Base-by-base conservation (phyloP, 2,888 invertebrate species). In the Theodoxus fluviatilis region DNA sequence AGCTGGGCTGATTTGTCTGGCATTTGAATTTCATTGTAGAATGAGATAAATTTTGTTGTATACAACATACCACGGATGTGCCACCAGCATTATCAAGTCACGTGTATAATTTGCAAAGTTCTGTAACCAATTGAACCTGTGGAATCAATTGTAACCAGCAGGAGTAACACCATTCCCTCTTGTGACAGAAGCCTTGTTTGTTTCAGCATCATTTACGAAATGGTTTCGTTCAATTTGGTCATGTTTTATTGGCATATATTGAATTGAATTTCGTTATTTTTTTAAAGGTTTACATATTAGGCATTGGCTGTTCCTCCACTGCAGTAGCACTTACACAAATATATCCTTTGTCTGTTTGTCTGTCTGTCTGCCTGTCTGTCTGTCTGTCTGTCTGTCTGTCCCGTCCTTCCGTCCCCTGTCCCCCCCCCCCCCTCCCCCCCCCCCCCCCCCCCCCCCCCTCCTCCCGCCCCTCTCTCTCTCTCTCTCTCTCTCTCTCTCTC, bases 401-500 rank as follows among this genome's bases (percentile, higher is more conserved):
- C 31, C 59, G 22, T 31, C 31, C 59, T 59, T 31, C 31, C 59
- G 22, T 31, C 31, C 3, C 59, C 59, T 15, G 28, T n/a, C 59
- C 59, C n/a, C 28, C 28, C 59, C 59, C n/a, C 59, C 59, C 67
- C 57, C 38, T 67, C 57, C 35, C 67, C 67, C 35, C 28, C 18
- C n/a, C 37, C 25, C 25, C 67, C 57, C 37, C 28, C 57, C 57
- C 40, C 67, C 38, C 15, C 40, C 37, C 55, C 67, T 67, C 40
- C 22, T 49, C 31, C 25, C 31, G 4, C 31, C 59, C 31, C 59
- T 59, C 59, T 59, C 59, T 59, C 59, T 59, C 59, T 59, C 59
- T 59, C 59, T 59, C 59, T 59, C 59, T 59, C 59, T 59, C 59
- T 59, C 59, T 59, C 59, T 59, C 59, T 59, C 59, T 59, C 59